phyloP scores from a whole-genome alignment of 2,113 vertebrate genomes.

The Rhabdornis inornatus region DNA sequence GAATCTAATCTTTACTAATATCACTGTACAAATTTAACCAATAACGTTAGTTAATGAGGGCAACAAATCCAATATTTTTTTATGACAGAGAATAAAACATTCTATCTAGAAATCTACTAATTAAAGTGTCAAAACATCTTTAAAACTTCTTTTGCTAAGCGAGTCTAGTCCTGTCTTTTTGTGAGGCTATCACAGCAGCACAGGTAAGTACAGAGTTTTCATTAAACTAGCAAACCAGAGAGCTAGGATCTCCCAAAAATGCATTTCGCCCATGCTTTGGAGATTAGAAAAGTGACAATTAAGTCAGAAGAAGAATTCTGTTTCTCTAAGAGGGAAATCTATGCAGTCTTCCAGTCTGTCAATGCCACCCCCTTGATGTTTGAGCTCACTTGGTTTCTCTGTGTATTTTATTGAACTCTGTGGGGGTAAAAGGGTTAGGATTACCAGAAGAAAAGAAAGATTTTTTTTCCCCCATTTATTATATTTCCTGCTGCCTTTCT shows the following conservation, averaged over 20 bases:
- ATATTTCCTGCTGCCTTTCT: neutral
- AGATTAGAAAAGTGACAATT: neutral
- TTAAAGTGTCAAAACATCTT: neutral
- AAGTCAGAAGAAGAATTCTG: neutral
- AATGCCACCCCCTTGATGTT: neutral
- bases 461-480: neutral
- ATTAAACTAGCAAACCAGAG: neutral
- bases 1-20: slow-evolving; percentile 9
- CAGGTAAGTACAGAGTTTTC: neutral
- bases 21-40: slow-evolving; percentile 28
- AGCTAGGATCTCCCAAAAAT: neutral
- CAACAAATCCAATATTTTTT: neutral
- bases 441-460: neutral
- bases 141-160: neutral
- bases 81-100: neutral
- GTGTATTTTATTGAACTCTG: neutral
- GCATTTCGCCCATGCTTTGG: neutral
- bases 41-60: slow-evolving; percentile 17
- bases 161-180: neutral
- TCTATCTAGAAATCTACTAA: neutral
- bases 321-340: neutral
- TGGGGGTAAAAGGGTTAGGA: neutral
- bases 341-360: neutral
- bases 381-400: neutral
- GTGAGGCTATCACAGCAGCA: neutral